Conservation (phyloP, 1,140 invertebrate species). For the Coenobita brevimanus region DNA sequence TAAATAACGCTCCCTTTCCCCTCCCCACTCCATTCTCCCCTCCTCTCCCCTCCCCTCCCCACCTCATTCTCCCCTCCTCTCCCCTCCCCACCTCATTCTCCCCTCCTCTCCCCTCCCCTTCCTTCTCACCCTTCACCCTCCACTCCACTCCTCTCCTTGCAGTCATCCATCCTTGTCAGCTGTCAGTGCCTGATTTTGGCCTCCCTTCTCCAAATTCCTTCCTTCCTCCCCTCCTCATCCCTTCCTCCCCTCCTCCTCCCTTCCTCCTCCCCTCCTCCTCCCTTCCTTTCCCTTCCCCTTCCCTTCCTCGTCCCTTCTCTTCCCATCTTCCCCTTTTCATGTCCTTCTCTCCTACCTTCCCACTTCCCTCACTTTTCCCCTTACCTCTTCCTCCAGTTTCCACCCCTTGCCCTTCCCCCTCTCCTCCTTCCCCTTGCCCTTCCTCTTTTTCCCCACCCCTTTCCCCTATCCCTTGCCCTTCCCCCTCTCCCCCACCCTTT, state of each 20-base stretch:
- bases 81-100: too few species aligned
- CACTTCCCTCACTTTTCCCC: too few species aligned
- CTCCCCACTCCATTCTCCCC: too few species aligned
- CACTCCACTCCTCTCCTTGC: neutral
- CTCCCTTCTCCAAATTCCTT: neutral
- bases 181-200: neutral
- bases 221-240: neutral
- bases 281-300: neutral
- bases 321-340: neutral
- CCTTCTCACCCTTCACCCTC: neutral
- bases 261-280: neutral
- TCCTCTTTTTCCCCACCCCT: neutral
- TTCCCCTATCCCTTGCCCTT: neutral
- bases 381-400: too few species aligned
- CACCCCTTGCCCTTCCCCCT: neutral
- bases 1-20: too few species aligned
- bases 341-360: neutral
- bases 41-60: too few species aligned
- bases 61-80: too few species aligned
- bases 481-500: neutral
- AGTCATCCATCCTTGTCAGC: neutral
- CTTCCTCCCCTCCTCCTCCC: neutral
- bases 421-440: neutral
- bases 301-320: neutral
- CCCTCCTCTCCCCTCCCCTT: too few species aligned